Conservation (phyloP, 2,888 invertebrate genomes). For the Patella ulyssiponensis region DNA sequence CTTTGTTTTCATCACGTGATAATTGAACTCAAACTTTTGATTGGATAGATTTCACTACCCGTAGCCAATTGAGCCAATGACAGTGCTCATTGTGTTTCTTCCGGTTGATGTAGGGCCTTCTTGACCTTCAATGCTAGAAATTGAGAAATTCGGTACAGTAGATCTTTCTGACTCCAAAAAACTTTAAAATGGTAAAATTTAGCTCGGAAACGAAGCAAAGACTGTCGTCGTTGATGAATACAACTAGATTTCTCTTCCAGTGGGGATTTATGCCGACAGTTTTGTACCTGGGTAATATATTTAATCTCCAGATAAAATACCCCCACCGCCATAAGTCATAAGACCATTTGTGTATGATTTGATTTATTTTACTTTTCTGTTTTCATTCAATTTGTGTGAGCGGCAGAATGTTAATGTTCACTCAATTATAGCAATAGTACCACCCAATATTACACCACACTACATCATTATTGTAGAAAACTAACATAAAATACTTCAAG, state of each 20-base stretch:
- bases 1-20: conserved; percentile 19
- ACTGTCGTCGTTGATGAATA: conserved; percentile 26
- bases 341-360: too few relatives aligned
- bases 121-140: too few relatives aligned
- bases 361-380: too few relatives aligned
- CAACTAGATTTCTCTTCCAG: conserved; percentile 30
- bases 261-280: conserved; percentile 40
- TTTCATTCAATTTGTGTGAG: too few relatives aligned
- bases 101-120: too few relatives aligned
- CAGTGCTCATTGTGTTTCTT: background rate
- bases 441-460: too few relatives aligned
- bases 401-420: too few relatives aligned
- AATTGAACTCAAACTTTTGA: background rate
- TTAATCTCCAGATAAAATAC: background rate
- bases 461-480: too few relatives aligned
- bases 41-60: background rate
- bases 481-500: too few relatives aligned
- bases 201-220: conserved; percentile 31
- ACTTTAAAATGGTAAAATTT: conserved; percentile 14
- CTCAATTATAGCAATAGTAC: too few relatives aligned
- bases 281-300: conserved; percentile 29
- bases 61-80: background rate
- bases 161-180: background rate
- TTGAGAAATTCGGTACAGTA: too few relatives aligned
- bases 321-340: too few relatives aligned